Base-by-base conservation (phyloP, 2,797 vertebrate genomes). In the Gila robusta region DNA sequence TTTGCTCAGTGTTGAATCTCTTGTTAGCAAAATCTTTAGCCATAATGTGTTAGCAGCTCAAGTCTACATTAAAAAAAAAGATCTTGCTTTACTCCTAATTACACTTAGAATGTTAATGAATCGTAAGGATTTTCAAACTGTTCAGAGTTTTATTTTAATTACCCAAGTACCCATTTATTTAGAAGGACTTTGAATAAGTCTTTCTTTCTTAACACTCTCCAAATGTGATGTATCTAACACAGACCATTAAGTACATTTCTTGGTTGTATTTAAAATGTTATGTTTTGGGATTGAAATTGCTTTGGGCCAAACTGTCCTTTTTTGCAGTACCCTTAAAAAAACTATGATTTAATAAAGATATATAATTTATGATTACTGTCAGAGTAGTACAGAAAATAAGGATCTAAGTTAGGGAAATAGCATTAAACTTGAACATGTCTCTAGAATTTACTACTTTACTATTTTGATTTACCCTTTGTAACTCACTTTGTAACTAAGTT, bases 41-140 rank as follows among this genome's bases (percentile, higher is more conserved):
- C n/a, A 28, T 56, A 10, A 39, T 21, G 59, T 47, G 39, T 49
- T 79, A 21, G 1, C 3, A 26, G 16, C 28, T 82, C 16, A 81
- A n/a, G 11, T 69, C 41, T 49, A 32, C 41, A 23, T 67, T 0
- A 52, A 37, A 81, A 6, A 49, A n/a, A 11, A 26, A 62, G 5
- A 6, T n/a, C 5, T 59, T 23, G 12, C 17, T 62, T 82, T 47
- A 62, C 37, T 73, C 6, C 69, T 47, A 62, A 73, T 82, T 76
- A 67, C 39, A 76, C 56, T 17, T 67, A n/a, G 11, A 72, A 82
- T 66, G 32, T 37, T 54, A n/a, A 35, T 66, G 16, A 83, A 66
- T 76, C 28, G 19, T 52, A 64, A 49, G 5, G 5, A 7, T 11
- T 64, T 49, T 67, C 44, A 37, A 66, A 23, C 66, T n/a, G 32